Conservation (phyloP, 2,797 vertebrate species). For the Sebastes alutus region DNA sequence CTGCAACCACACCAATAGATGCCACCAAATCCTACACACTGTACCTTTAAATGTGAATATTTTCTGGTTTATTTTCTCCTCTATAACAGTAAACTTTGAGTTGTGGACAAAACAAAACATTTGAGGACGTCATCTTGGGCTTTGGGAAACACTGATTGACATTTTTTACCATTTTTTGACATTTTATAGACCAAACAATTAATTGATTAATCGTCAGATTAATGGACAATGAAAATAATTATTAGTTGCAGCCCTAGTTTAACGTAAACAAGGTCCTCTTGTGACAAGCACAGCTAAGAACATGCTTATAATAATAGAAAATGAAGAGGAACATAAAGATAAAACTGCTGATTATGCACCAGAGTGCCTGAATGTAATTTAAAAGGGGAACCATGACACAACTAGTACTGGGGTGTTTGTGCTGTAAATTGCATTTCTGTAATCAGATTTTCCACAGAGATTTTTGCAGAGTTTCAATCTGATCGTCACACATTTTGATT, state of each 20-base stretch:
- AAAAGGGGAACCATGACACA: background rate
- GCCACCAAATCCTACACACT: no score
- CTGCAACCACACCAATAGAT: no score
- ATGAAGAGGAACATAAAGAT: background rate
- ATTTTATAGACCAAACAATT: no score
- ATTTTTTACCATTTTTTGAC: no score
- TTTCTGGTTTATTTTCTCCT: no score
- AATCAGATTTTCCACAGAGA: background rate
- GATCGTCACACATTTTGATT: background rate
- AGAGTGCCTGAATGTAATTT: background rate
- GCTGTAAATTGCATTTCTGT: background rate
- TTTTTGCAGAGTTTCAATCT: background rate
- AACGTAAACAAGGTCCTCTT: background rate
- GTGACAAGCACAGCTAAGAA: background rate
- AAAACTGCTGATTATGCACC: background rate
- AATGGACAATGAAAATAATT: no score
- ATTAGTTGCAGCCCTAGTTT: background rate
- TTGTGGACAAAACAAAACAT: no score
- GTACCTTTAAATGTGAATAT: no score
- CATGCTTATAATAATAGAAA: background rate
- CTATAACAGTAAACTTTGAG: no score
- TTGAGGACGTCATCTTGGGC: no score
- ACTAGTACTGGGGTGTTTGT: background rate
- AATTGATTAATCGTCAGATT: no score
- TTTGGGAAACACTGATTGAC: no score